Evolutionary conservation across 2,113 vertebrate genomes (phyloP), one percentile per base, ranked within the genome.

Genomic region (Cariama cristata): DNA sequence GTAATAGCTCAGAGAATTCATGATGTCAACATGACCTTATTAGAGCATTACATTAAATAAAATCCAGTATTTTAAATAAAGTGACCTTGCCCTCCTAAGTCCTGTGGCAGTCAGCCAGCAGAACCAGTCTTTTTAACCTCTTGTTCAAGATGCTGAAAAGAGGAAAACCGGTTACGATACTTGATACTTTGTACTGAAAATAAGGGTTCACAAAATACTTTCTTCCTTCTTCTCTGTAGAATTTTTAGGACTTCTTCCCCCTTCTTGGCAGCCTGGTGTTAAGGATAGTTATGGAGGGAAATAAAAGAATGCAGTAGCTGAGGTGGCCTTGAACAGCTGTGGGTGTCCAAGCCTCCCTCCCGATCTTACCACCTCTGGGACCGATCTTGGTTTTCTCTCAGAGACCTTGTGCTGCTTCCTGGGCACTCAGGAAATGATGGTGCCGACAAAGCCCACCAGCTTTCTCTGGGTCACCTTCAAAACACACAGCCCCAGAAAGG

Each of bases 21-120:
- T 32, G 42, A 83, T 90, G 93, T 94, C 90, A 93, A 73, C 45
- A 26, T 91, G 90, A 88, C 85, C 85, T 91, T 94, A 60, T 60
- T 89, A 85, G n/a, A 85, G 14, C 53, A 67, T 42, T 86, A 69
- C 42, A 33, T 93, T 66, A 86, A 94, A 88, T 93, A 75, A 82
- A 92, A 90, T 77, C 40, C 30, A n/a, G 10, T 32, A 7, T 77
- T 95, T 96, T 88, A 86, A 92, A 50, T 88, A 53, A 96, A 90
- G 62, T 47, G 74, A 91, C 77, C 81, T 90, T 95, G 69, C 14
- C 58, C n/a, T 94, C 24, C 13, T 72, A 68, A 69, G 55, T 85
- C 49, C 35, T 69, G 8, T 86, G 30, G 44, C 60, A 59, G 35
- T 44, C 52, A 59, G 30, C 38, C 42, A 93, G 59, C 55, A 88